These are phyloP conservation scores for Alviniconcha marisindica DNA, from an alignment of 1,140 invertebrate genomes.

Conservation along the genomic window DNA sequence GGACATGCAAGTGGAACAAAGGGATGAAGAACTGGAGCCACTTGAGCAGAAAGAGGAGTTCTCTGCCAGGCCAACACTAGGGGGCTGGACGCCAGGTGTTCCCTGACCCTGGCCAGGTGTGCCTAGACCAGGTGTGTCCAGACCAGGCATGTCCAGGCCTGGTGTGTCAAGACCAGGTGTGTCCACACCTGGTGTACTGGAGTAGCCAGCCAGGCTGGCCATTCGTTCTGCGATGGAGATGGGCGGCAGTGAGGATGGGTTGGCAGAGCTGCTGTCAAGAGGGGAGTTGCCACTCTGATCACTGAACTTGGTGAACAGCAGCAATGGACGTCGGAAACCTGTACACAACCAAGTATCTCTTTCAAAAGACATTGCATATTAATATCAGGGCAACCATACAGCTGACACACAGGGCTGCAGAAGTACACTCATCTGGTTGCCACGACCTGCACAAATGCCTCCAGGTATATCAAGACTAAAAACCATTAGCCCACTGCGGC, in stretches of 20 bases:
- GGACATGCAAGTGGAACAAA: too few species aligned
- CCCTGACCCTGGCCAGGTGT: too few species aligned
- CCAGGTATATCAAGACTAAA: not conserved
- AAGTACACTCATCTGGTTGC: not conserved
- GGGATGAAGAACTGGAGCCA: too few species aligned
- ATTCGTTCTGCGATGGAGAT: not conserved
- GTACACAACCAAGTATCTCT: slow-evolving; percentile 42
- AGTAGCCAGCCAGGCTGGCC: not conserved
- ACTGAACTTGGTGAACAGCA: slow-evolving; percentile 85
- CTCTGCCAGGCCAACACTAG: too few species aligned
- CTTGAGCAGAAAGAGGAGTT: too few species aligned
- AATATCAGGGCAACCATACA: too few species aligned
- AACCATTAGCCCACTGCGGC: not conserved
- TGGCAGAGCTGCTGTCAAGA: too few species aligned
- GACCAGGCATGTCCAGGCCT: too few species aligned
- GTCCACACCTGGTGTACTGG: not conserved
- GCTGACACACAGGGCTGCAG: slow-evolving; percentile 27
- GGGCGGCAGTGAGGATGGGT: not conserved
- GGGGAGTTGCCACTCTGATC: not conserved
- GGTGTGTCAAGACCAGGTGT: too few species aligned
- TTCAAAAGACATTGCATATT: too few species aligned
- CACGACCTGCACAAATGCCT: not conserved
- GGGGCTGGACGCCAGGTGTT: too few species aligned
- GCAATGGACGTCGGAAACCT: slow-evolving; percentile 91
- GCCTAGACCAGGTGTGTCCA: too few species aligned